Evolutionary conservation across 2,113 vertebrate genomes (phyloP), one percentile per base, ranked within the genome.

Genomic region (Rhabdornis inornatus): DNA sequence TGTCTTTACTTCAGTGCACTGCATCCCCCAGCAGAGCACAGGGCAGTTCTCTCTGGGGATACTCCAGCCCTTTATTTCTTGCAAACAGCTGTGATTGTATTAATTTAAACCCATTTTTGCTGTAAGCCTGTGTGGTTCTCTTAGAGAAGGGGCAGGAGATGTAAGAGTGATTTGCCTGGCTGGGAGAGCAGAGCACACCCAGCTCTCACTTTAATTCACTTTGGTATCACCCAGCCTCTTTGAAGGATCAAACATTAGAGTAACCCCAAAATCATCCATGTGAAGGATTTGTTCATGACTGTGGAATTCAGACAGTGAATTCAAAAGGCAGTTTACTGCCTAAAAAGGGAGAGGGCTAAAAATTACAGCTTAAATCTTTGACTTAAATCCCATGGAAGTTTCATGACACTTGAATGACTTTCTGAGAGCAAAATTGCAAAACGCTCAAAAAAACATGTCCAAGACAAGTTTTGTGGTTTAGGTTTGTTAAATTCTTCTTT

Each of bases 361-460:
- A 78, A 52, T 31, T 6, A 6, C 3, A 45, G 8, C 30, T 65
- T 35, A 37, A 55, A 7, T 14, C 22, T 52, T 70, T 42, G 4
- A n/a, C 52, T 44, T 30, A 10, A 85, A 28, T 66, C 21, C 57
- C 27, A 4, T 23, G n/a, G 15, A 15, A 8, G 21, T 14, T 44
- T 49, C 28, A 21, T 27, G 53, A 20, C 30, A 61, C 15, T 1
- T 4, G 10, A 10, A 1, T 7, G 42, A 9, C 47, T 75, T 74
- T 6, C 28, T 70, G 77, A 52, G 44, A 56, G 9, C 5, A 39
- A 16, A 55, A 39, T 11, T 44, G 23, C 27, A 64, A 45, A 63
- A 45, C 0, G 0, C 22, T 37, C 1, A 0, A 11, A 37, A 63
- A 56, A 0, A 60, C 25, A 70, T 39, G 39, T 14, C 9, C 35